Conservation (phyloP, 1,140 invertebrate genomes). For the Zaprionus tsacasi region DNA sequence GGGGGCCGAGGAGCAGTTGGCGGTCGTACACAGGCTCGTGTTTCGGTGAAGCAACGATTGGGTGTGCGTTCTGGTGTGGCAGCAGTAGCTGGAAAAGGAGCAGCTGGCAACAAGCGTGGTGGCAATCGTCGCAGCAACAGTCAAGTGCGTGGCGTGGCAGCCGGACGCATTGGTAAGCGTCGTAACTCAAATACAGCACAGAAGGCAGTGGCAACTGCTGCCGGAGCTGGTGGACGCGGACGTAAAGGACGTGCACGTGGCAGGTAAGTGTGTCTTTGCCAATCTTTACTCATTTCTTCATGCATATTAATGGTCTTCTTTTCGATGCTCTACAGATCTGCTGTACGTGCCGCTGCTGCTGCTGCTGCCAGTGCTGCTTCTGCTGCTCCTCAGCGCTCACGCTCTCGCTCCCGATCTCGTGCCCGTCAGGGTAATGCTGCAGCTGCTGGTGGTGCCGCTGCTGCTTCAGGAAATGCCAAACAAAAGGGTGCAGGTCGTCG, state of each 20-base stretch:
- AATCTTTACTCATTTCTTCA: background rate
- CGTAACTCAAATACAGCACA: conserved; percentile 50
- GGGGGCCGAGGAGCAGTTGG: conserved; percentile 8
- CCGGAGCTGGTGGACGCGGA: conserved; percentile 39
- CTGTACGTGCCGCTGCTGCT: conserved; percentile 54
- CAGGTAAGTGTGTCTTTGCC: conserved; percentile 49
- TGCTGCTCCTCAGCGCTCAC: conserved; percentile 49
- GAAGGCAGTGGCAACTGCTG: conserved; percentile 43
- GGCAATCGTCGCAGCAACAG: conserved; percentile 44
- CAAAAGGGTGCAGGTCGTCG: conserved; percentile 50
- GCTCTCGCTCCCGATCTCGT: conserved; percentile 64
- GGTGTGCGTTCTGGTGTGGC: conserved; percentile 63
- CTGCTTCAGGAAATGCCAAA: conserved; percentile 24
- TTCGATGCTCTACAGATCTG: conserved; percentile 47
- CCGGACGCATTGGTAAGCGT: conserved; percentile 75
- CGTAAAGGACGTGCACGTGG: conserved; percentile 60
- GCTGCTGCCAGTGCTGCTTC: conserved; percentile 46
- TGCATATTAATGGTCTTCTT: background rate
- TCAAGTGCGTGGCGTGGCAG: conserved; percentile 62
- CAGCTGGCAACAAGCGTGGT: conserved; percentile 19
- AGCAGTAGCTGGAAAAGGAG: conserved; percentile 19
- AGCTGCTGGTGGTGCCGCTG: conserved; percentile 44
- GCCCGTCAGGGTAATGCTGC: conserved; percentile 49
- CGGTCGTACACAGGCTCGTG: conserved; percentile 25
- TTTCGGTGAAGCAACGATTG: conserved; percentile 75